Evolutionary conservation across 1,140 invertebrate species (phyloP), one percentile per base, ranked within the genome.

Genomic region (Philotrypesis tridentata): DNA sequence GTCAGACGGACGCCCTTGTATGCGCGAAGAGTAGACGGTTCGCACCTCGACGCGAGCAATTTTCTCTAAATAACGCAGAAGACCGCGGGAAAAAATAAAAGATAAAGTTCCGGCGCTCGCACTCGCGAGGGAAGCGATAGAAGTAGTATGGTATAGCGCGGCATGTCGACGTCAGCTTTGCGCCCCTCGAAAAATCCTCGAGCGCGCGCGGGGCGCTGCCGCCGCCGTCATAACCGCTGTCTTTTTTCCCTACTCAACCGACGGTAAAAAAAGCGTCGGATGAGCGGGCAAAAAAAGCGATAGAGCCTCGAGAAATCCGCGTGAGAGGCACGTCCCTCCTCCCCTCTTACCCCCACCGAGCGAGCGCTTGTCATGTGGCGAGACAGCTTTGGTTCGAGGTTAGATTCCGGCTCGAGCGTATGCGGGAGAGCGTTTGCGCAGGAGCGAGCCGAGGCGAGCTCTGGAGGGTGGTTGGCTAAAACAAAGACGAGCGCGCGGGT

Each of bases 381-480:
- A 43, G 55, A 75, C 81, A 55, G 79, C 33, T 37, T 37, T 37
- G 33, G n/a, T 85, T 87, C 77, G 83, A 85, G 85, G 87, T 87
- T 86, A 85, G 84, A 83, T 84, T 82, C 61, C 43, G 68, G 78
- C 14, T 48, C 33, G 71, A 33, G 73, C 55, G 25, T 14, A 5
- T 12, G 33, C 40, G 79, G 37, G 31, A 25, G 27, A 67, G 70
- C 17, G 80, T n/a, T n/a, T n/a, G 33, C 40, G 79, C 55, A 40
- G 29, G 27, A 67, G 70, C 17, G 80, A n/a, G 60, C 37, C n/a
- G 67, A 40, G 21, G 55, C 31, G 77, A 67, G 70, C 40, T n/a
- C n/a, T 8, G 25, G 70, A 86, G 89, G 89, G 88, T 90, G 90
- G 88, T 89, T 73, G 88, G 89, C 88, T 91, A 91, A 91, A 91